Evolutionary conservation across 2,113 vertebrate genomes (phyloP).

Genomic region (Oreotrochilus melanogaster): DNA sequence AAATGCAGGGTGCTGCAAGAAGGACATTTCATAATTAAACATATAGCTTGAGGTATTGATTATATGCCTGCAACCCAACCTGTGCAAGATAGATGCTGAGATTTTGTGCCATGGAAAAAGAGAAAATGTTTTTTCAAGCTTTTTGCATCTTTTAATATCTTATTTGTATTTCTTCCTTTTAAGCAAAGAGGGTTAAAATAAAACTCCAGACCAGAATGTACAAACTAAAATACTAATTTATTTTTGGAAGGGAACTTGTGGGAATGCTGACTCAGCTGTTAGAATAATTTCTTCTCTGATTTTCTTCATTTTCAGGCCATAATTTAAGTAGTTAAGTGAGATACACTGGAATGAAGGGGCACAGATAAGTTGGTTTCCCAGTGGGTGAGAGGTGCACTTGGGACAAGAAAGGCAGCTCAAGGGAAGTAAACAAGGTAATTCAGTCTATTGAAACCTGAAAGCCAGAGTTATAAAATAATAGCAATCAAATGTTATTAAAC

Average conservation of each 20-base stretch:
- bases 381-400: neutral
- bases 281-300: slow-evolving; percentile 6
- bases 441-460: neutral
- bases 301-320: neutral
- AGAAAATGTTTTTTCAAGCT: neutral
- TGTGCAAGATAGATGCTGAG: neutral
- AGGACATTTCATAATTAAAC: neutral
- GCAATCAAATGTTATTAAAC: slow-evolving; percentile 58
- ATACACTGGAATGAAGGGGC: neutral
- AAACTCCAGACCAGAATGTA: slow-evolving; percentile 40
- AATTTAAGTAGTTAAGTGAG: slow-evolving; percentile 43
- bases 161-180: slow-evolving; percentile 64
- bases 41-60: neutral
- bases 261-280: slow-evolving; percentile 66
- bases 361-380: neutral
- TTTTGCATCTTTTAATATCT: slow-evolving; percentile 34
- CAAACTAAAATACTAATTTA: slow-evolving; percentile 72
- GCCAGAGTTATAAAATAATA: neutral
- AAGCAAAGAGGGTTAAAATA: slow-evolving; percentile 66
- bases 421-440: neutral
- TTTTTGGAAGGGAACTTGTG: slow-evolving; percentile 73
- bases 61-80: neutral
- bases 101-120: neutral
- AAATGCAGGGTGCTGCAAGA: neutral
- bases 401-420: neutral